Evolutionary conservation across 2,797 vertebrate genomes (phyloP), one percentile per base, ranked within the genome.

Genomic region (Xiphorhynchus erythropygius): DNA sequence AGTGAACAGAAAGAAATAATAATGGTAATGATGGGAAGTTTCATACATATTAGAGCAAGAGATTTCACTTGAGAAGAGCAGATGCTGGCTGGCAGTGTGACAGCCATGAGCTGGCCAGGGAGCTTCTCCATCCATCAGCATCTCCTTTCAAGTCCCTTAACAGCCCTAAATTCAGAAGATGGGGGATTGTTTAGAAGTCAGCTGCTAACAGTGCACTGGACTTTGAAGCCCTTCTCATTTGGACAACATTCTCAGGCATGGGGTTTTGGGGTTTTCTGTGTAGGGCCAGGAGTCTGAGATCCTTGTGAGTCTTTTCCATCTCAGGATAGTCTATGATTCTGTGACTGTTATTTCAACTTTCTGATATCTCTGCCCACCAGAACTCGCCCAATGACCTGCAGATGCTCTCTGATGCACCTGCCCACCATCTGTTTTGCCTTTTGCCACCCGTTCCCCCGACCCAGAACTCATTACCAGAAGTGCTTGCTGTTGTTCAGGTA

Each of bases 331-430:
- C 24, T 52, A 14, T 46, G 37, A 21, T 59, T 52, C 33, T 73
- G 15, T 65, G 39, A 18, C 24, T 24, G 10, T 5, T 37, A 76
- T n/a, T 68, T 71, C 32, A 90, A 19, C 39, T 55, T 65, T 59
- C 47, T 47, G 4, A 1, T 80, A 18, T 89, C 37, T 75, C 78
- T 42, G 19, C 53, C 11, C 55, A 97, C 28, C 97, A 99, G 99
- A 99, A 99, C 97, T 99, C 99, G 1, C 99, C 99, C 55, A 99
- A 99, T 30, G 99, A 99, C 82, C 98, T 99, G 50, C 99, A 99
- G 98, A 98, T 99, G 99, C 98, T 99, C 60, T 99, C 99, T 0
- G 99, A 99, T 32, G 99, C 99, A 8, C 99, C 99, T 5, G 99
- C 99, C 74, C 99, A 99, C 96, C 99, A 99, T 79, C 98, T 99